Percentiles rank a stretch among this genome's conserved stretches.
These are phyloP conservation scores for Amphipyra tragopoginis DNA, from an alignment of 2,888 invertebrate species.

Conservation along the genomic window DNA sequence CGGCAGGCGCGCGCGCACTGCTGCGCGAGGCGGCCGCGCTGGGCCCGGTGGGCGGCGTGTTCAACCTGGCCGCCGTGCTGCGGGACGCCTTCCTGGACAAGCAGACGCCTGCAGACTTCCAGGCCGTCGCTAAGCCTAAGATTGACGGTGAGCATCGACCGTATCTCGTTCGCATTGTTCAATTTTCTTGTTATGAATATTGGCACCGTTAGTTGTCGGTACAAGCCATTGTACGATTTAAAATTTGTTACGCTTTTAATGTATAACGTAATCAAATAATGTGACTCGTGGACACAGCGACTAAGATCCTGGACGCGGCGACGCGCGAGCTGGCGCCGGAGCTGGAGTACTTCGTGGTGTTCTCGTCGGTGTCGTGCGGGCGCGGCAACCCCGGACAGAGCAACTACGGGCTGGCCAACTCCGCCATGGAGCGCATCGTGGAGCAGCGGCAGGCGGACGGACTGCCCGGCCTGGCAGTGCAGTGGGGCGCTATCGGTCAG, in stretches of 20 bases:
- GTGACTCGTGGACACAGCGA: slow-evolving; percentile 80
- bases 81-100: slow-evolving; percentile 97
- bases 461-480: slow-evolving; percentile 96
- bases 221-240: too few relatives aligned
- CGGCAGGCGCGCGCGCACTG: slow-evolving; percentile 91
- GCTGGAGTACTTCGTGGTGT: slow-evolving; percentile 97
- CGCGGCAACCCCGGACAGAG: slow-evolving; percentile 98
- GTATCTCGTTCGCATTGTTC: background rate
- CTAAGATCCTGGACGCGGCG: slow-evolving; percentile 94
- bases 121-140: slow-evolving; percentile 95
- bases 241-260: too few relatives aligned
- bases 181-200: too few relatives aligned
- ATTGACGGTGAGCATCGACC: slow-evolving; percentile 89
- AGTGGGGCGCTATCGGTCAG: slow-evolving; percentile 98
- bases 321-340: slow-evolving; percentile 94
- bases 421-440: slow-evolving; percentile 98
- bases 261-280: too few relatives aligned
- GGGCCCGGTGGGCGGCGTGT: slow-evolving; percentile 95
- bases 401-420: slow-evolving; percentile 99
- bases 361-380: slow-evolving; percentile 99
- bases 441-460: slow-evolving; percentile 95
- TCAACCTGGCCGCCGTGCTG: slow-evolving; percentile 98
- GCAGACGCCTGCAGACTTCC: slow-evolving; percentile 94
- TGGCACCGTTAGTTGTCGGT: too few relatives aligned
- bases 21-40: slow-evolving; percentile 91